Base-by-base conservation (phyloP, 2,888 invertebrate species). In the Lissocephala sabroskyi region DNA sequence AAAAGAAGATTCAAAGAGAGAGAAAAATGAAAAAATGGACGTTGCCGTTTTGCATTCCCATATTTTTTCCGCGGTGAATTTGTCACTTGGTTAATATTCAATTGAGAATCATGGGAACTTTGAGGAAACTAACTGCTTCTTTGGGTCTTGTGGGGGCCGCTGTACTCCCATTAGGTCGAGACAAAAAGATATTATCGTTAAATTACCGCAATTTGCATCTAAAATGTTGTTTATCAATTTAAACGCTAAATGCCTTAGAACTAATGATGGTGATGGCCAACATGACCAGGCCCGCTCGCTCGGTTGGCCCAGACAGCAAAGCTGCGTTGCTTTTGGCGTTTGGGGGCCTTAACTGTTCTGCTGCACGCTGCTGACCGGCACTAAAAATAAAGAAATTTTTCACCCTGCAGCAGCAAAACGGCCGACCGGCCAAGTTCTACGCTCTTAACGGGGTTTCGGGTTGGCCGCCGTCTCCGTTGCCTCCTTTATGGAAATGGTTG, bases 191-290 rank as follows among this genome's bases (percentile, higher is more conserved):
- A 55, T 60, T 76, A 74, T 68, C 74, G 42, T 45, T 56, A 73
- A 73, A 73, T 68, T 53, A 66, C 70, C 70, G 59, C 66, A 76
- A 73, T 73, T 73, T 73, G 64, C 76, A 76, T 73, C 65, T 76
- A 62, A 66, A 68, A 29, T 66, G 74, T 73, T 73, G 62, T 62
- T 73, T 63, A 76, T 73, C 76, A 71, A 71, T 75, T 75, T 75
- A 63, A 71, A 57, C 67, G 73, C 65, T 75, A 73, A 73, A 76
- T 73, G 73, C 64, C 45, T 62, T 64, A 56, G 64, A 65, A 64
- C 66, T 73, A 73, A 73, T 76, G 76, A 73, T 61, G 62, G 64
- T 68, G 40, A 28, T 16, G 35, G 10, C 39, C 29, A 37, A 45
- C 18, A n/a, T 43, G 45, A 29, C n/a, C 10, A 37, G 29, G 19